Base-by-base conservation (phyloP, 2,888 invertebrate genomes). In the Lycia hirtaria region DNA sequence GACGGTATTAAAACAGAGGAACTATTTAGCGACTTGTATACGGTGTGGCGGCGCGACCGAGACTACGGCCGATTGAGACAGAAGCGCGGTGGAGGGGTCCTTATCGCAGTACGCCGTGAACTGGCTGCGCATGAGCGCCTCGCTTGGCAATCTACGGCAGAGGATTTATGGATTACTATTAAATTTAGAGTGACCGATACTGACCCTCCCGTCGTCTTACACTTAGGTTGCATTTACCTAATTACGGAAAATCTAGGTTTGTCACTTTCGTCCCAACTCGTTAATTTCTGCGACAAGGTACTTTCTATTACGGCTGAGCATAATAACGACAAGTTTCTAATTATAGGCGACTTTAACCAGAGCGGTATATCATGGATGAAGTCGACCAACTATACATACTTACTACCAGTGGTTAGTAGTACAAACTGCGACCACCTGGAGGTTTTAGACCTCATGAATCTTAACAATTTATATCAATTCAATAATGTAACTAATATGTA, bases 221-320 rank as follows among this genome's bases (percentile, higher is more conserved):
- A 38, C n/a, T n/a, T 38, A 20, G 38, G 38, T 20, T 19, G 20
- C 20, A n/a, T 38, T 4, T 38, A 38, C 38, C 38, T 38, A 10
- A 20, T 38, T 20, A 4, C 19, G 3, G 20, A 38, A 12, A 38
- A 20, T 14, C 4, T 38, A 20, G 38, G 38, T 20, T n/a, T 38
- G n/a, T 20, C 20, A 20, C 20, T 20, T 20, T n/a, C 38, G 7
- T 2, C 38, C n/a, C 38, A 38, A 20, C 12, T 38, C 4, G 38
- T n/a, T 1, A 38, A 38, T 20, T 20, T 19, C 9, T 20, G 5
- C 4, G 38, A 38, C 4, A 20, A 38, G n/a, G 20, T 38, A 4
- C n/a, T 20, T 5, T 20, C 38, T 19, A 20, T 38, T 38, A 10
- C 38, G n/a, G 38, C 20, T 4, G 12, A n/a, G 3, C 19, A 38